Conservation (phyloP, 2,888 invertebrate species). For the Cosmopolites sordidus region DNA sequence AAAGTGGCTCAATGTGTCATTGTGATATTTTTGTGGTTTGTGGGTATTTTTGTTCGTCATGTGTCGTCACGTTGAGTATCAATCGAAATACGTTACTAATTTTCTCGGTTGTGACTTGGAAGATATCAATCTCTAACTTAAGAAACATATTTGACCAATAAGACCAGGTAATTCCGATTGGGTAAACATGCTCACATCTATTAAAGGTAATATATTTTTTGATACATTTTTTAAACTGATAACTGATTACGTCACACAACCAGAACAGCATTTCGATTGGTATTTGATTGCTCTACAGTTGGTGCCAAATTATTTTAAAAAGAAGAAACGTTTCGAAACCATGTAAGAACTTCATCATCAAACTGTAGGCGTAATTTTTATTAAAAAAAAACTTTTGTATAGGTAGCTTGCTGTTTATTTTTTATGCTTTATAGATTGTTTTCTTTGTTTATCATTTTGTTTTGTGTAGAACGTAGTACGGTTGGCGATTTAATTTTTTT, state of each 20-base stretch:
- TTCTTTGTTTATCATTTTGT: slow-evolving; percentile 26
- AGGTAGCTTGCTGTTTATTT: slow-evolving; percentile 37
- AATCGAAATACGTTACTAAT: background rate
- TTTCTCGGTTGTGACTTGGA: too few relatives aligned
- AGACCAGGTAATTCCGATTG: too few relatives aligned
- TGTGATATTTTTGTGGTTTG: slow-evolving; percentile 51
- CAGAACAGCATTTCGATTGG: slow-evolving; percentile 1
- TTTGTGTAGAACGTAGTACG: slow-evolving; percentile 33
- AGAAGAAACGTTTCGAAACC: slow-evolving; percentile 20
- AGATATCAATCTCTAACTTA: too few relatives aligned
- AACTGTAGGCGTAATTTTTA: slow-evolving; percentile 35
- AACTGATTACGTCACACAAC: background rate
- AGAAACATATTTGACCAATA: too few relatives aligned
- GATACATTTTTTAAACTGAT: background rate
- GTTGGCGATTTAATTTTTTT: slow-evolving; percentile 41
- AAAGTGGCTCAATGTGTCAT: slow-evolving; percentile 49
- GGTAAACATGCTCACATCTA: too few relatives aligned
- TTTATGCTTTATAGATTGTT: slow-evolving; percentile 37
- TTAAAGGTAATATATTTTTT: background rate
- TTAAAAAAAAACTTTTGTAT: slow-evolving; percentile 28
- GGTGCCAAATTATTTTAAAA: slow-evolving; percentile 38
- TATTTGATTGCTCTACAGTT: slow-evolving; percentile 34
- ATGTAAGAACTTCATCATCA: slow-evolving; percentile 27
- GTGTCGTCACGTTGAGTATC: slow-evolving; percentile 6
- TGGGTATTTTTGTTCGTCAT: slow-evolving; percentile 37